Evolutionary conservation across 2,888 invertebrate genomes (phyloP).

Genomic region (Amphimallon solstitiale): DNA sequence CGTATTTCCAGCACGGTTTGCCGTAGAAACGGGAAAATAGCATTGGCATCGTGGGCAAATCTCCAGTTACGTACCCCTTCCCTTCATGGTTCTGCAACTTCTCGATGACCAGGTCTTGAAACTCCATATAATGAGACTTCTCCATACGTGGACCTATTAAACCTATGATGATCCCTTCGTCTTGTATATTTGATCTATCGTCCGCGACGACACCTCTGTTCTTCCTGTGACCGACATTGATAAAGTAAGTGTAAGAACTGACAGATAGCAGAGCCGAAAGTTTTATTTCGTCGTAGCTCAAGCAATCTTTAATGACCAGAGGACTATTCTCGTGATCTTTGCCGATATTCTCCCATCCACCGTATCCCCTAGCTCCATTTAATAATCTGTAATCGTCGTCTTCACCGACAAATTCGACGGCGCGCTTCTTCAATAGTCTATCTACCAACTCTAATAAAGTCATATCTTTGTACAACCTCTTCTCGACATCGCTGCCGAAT

Average conservation of each 20-base stretch:
- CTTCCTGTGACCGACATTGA: slow-evolving; percentile 68
- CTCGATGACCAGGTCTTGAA: slow-evolving; percentile 62
- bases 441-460: slow-evolving; percentile 65
- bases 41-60: not conserved
- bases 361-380: slow-evolving; percentile 61
- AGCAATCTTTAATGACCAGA: slow-evolving; percentile 62
- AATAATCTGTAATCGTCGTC: slow-evolving; percentile 49
- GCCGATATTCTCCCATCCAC: slow-evolving; percentile 67
- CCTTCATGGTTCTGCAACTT: slow-evolving; percentile 58
- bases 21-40: slow-evolving; percentile 26
- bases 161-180: slow-evolving; percentile 65
- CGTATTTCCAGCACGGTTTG: slow-evolving; percentile 17
- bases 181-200: slow-evolving; percentile 60
- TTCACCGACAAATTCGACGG: slow-evolving; percentile 62
- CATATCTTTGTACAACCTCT: slow-evolving; percentile 61
- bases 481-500: slow-evolving; percentile 50
- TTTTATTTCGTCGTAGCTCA: slow-evolving; percentile 71
- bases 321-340: slow-evolving; percentile 64
- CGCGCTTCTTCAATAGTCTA: slow-evolving; percentile 66
- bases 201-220: slow-evolving; percentile 64
- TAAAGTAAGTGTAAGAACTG: slow-evolving; percentile 68
- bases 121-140: slow-evolving; percentile 65
- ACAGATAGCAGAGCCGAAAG: slow-evolving; percentile 67
- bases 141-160: slow-evolving; percentile 64
- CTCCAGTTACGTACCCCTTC: slow-evolving; percentile 63